Percentiles rank a stretch among this genome's conserved stretches.
phyloP scores from a whole-genome alignment of 2,797 vertebrate genomes.

The Scarus forsteni region DNA sequence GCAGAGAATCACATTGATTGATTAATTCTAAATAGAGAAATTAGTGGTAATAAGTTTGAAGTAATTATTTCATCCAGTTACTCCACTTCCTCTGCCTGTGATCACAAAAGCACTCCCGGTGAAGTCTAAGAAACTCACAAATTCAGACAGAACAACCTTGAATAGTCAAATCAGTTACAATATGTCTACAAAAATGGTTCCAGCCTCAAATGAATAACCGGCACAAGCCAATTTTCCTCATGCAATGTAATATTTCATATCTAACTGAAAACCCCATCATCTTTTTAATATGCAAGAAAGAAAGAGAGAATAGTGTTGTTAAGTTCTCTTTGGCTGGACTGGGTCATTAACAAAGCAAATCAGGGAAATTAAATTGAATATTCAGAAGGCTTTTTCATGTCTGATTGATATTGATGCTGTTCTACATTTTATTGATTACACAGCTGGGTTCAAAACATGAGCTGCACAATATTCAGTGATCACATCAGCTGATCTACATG shows the following conservation, averaged over 20 bases:
- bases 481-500: too few relatives aligned
- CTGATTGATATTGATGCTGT: too few relatives aligned
- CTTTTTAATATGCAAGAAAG: background rate
- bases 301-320: background rate
- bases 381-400: too few relatives aligned
- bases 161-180: background rate
- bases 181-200: too few relatives aligned
- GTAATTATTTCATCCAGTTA: background rate
- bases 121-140: background rate
- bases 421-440: too few relatives aligned
- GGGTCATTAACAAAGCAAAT: background rate
- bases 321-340: background rate
- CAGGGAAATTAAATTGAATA: background rate
- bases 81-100: background rate
- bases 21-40: background rate
- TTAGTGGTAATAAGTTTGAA: background rate
- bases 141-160: background rate
- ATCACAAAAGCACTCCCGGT: background rate
- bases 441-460: too few relatives aligned
- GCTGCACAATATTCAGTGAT: too few relatives aligned
- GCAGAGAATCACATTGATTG: background rate
- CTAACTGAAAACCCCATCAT: accelerated
- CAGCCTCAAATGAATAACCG: too few relatives aligned
- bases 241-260: background rate
- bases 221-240: too few relatives aligned